Evolutionary conservation across 2,888 invertebrate genomes (phyloP).

Genomic region (Teinopalpus imperialis): DNA sequence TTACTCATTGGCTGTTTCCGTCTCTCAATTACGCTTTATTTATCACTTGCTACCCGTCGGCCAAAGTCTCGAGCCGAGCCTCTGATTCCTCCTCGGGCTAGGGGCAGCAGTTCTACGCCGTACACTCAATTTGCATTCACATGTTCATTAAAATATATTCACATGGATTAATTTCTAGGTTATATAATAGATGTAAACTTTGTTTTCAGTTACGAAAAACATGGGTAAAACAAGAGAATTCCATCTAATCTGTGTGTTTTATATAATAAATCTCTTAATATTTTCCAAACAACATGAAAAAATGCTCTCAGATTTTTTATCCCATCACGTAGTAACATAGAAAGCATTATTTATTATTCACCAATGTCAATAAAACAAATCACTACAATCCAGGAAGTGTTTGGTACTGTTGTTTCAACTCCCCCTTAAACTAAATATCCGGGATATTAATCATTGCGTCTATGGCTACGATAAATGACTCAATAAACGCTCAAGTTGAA

Average conservation of each 20-base stretch:
- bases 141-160: no score
- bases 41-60: conserved; percentile 76
- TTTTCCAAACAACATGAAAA: no score
- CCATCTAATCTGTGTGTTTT: no score
- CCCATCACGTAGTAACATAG: no score
- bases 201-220: no score
- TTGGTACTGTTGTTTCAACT: conserved; percentile 41
- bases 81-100: conserved; percentile 30
- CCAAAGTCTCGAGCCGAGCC: conserved; percentile 49
- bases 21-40: conserved; percentile 81
- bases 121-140: not conserved
- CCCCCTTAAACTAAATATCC: conserved; percentile 66
- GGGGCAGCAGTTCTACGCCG: conserved; percentile 12
- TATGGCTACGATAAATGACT: conserved; percentile 68
- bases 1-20: conserved; percentile 82
- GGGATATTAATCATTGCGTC: conserved; percentile 73
- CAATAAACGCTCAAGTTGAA: conserved; percentile 60
- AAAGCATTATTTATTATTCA: no score
- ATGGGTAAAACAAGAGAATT: no score
- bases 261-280: no score
- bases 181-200: no score
- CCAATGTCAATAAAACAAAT: conserved; percentile 18
- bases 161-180: no score
- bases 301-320: no score
- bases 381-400: conserved; percentile 33